Conservation (phyloP, 2,888 invertebrate species). For the Lepidocyrtoides sp. region DNA sequence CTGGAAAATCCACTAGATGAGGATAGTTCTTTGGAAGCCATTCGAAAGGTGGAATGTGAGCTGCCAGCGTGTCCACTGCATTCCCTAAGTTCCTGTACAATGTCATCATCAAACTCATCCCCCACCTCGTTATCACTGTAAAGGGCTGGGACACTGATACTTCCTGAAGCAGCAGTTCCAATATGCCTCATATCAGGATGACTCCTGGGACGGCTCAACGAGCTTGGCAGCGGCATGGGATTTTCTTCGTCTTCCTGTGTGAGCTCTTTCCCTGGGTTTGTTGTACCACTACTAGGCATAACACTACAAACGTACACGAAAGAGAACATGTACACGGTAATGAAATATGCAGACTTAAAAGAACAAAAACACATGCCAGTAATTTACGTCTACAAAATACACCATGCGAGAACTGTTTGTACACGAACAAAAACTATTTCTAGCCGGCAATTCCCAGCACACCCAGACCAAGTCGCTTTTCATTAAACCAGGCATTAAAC, state of each 20-base stretch:
- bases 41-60: constrained; percentile 79
- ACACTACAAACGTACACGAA: constrained; percentile 50
- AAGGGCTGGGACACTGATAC: constrained; percentile 81
- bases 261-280: constrained; percentile 71
- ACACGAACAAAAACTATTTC: constrained; percentile 46
- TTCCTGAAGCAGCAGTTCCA: constrained; percentile 74
- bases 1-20: constrained; percentile 84
- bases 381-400: constrained; percentile 41
- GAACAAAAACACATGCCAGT: constrained; percentile 41
- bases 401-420: constrained; percentile 7
- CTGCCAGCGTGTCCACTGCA: constrained; percentile 76
- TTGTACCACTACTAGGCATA: constrained; percentile 19
- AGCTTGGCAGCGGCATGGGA: constrained; percentile 81
- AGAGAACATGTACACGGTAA: constrained; percentile 3
- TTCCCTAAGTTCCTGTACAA: constrained; percentile 82
- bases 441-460: constrained; percentile 62
- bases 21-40: constrained; percentile 83
- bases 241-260: constrained; percentile 81
- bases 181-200: constrained; percentile 81
- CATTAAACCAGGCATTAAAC: constrained; percentile 78
- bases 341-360: constrained; percentile 17
- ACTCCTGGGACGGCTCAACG: constrained; percentile 82
- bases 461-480: constrained; percentile 75
- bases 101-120: constrained; percentile 83
- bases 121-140: constrained; percentile 82